Conservation (phyloP, 2,113 vertebrate species). For the Ginglymostoma cirratum region DNA sequence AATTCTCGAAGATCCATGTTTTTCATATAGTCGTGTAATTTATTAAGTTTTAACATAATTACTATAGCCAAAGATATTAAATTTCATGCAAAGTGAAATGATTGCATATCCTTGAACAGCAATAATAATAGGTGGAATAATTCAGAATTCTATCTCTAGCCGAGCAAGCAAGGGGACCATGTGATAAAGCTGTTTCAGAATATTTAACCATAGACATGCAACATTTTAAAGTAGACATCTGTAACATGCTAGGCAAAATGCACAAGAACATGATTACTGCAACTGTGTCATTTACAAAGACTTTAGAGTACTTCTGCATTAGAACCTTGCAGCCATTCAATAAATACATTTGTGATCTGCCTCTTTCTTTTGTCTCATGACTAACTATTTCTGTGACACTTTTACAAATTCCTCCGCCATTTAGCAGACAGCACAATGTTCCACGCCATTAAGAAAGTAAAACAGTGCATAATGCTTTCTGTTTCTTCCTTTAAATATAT, state of each 20-base stretch:
- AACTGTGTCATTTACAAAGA: neutral
- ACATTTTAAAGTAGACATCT: neutral
- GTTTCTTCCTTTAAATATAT: constrained; percentile 20
- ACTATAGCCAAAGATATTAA: neutral
- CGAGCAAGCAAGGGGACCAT: neutral
- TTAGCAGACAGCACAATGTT: neutral
- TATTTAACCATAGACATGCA: neutral
- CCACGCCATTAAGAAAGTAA: constrained; percentile 28
- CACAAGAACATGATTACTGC: neutral
- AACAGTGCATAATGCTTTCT: neutral
- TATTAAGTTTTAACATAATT: neutral
- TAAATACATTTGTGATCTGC: neutral
- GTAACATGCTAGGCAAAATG: no score
- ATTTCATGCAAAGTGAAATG: neutral
- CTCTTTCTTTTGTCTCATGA: neutral
- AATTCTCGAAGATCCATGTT: neutral
- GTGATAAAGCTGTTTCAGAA: neutral
- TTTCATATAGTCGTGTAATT: neutral
- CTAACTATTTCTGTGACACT: neutral
- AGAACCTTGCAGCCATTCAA: neutral
- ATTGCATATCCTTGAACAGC: neutral
- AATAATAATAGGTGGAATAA: neutral
- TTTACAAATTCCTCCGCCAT: neutral
- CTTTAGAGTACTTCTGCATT: no score
- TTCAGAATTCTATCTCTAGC: neutral